Base-by-base conservation (phyloP, 2,888 invertebrate species). In the Teleogryllus oceanicus region DNA sequence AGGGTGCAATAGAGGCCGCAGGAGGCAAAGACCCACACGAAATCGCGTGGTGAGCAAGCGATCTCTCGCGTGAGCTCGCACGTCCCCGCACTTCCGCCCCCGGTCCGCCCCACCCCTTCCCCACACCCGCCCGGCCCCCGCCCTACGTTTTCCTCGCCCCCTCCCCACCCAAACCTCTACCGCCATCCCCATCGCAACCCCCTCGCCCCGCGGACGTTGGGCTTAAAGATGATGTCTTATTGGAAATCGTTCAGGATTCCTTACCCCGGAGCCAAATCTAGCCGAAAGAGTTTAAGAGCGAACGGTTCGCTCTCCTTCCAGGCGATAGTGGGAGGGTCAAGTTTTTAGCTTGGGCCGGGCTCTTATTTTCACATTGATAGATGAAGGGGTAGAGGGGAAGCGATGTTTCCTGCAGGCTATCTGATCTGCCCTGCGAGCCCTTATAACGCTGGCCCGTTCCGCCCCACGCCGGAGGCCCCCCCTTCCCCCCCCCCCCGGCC, bases 221-320 rank as follows among this genome's bases (percentile, higher is more conserved):
- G 62, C 62, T 62, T 62, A 62, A 62, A 62, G 62, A 62, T 62
- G 62, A 62, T 62, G 62, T 62, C 62, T 62, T 62, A 62, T 62
- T 62, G 62, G 62, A 62, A 62, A 62, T 62, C 62, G 62, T 62
- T 62, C 62, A 62, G 62, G 62, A 62, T 62, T 62, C 37, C 62
- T 62, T 62, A 62, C 62, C 62, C 62, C n/a, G 62, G 16, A 62
- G 62, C 62, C 62, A 62, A 62, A 62, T 62, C 62, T 62, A 62
- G 16, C 62, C 62, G 13, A 13, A 18, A 62, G 62, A 62, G 62
- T 62, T 62, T 62, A 62, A 62, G 62, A 62, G 62, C 62, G 62
- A 37, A 37, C 37, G 16, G 62, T 12, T 8, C n/a, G 62, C 62
- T 62, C n/a, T 62, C n/a, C 62, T 62, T 62, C 16, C n/a, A n/a